Evolutionary conservation across 2,797 vertebrate species (phyloP).

Genomic region (Echiichthys vipera): DNA sequence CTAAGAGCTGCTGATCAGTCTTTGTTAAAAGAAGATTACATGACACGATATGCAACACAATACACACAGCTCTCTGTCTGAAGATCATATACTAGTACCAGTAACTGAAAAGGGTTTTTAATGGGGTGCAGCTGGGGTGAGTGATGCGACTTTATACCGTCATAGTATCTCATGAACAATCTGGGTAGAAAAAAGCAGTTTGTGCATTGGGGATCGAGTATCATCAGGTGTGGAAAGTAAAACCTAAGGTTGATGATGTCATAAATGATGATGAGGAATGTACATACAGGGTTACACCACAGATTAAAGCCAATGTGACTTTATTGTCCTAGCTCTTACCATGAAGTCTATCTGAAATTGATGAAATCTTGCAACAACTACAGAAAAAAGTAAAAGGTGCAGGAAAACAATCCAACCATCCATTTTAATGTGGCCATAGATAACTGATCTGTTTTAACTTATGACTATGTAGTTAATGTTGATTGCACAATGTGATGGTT

Average conservation of each 20-base stretch:
- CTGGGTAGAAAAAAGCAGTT: slow-evolving; percentile 13
- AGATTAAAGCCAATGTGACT: not conserved
- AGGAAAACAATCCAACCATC: not conserved
- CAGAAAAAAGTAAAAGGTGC: not conserved
- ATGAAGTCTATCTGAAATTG: not conserved
- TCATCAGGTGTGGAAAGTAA: slow-evolving; percentile 6
- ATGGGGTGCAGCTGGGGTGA: slow-evolving; percentile 46
- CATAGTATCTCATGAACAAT: slow-evolving; percentile 12
- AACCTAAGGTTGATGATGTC: not conserved
- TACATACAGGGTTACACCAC: not conserved
- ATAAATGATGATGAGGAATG: slow-evolving; percentile 3
- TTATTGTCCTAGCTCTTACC: not conserved
- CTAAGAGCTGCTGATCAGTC: slow-evolving; percentile 58
- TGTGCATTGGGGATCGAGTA: not conserved
- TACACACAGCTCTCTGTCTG: slow-evolving; percentile 37
- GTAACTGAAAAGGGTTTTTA: slow-evolving; percentile 55
- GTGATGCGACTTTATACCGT: too few species aligned
- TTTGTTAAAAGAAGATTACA: slow-evolving; percentile 66
- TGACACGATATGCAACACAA: slow-evolving; percentile 56
- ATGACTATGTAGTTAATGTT: too few species aligned
- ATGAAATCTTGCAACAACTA: not conserved
- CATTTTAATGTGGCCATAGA: too few species aligned
- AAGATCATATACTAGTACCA: slow-evolving; percentile 15
- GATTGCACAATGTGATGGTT: too few species aligned
- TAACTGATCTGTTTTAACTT: too few species aligned